Evolutionary conservation across 2,113 vertebrate genomes (phyloP), one percentile per base, ranked within the genome.

Genomic region (Erpornis zantholeuca): DNA sequence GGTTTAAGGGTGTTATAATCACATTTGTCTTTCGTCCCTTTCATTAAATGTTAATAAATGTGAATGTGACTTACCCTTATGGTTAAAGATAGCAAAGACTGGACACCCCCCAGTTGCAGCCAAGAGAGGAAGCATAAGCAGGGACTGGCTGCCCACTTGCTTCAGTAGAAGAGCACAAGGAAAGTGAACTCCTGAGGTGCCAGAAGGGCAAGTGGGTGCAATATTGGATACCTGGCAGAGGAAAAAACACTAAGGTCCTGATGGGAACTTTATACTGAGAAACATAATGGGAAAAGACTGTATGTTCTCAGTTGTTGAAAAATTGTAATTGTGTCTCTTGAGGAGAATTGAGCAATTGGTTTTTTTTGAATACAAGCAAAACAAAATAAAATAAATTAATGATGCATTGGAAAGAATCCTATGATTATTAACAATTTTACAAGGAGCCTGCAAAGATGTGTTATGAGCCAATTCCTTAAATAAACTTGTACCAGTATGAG

Each of bases 51-150:
- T 44, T 79, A 83, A 27, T 64, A 80, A 72, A 83, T 3, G 3
- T 29, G 49, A 76, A 47, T 29, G 15, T 31, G 10, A 40, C 36
- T 82, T 36, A 29, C 12, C 15, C 9, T 69, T 49, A 27, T 7
- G 5, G 11, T 56, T 60, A 38, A 27, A 72, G n/a, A 69, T 8
- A 65, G 17, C 18, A 77, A 56, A 38, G 47, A 40, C 31, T 69
- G 29, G 31, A 35, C 12, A 53, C 38, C 4, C 1, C 1, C 11
- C 9, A 44, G 14, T 0, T 35, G 16, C 23, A 86, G 24, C 6
- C 72, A 68, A 52, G 28, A 19, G 33, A 56, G 16, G 8, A 36
- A 42, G 3, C 11, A 49, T 44, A 28, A 90, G 7, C 40, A 52
- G 14, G 5, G 10, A 42, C 38, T 61, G 6, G 6, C 12, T 64